Percentiles rank a stretch among this genome's conserved stretches.
Evolutionary conservation across 2,113 vertebrate genomes (phyloP).

Genomic region (Chionis minor): DNA sequence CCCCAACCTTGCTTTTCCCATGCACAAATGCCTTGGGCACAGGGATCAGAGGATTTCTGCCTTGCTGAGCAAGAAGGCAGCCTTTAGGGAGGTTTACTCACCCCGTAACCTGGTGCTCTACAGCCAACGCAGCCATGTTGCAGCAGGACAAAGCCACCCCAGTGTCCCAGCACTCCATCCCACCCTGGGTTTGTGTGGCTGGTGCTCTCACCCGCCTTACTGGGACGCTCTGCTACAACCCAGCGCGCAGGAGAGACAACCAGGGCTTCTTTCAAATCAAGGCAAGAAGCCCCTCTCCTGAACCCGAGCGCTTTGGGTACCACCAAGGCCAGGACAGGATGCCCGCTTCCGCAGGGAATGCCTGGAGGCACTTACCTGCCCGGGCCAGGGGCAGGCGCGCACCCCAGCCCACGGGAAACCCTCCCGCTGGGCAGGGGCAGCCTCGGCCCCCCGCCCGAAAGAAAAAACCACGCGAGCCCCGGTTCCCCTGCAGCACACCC

Average conservation of each 20-base stretch:
- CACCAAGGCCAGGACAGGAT: rapidly evolving
- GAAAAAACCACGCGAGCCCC: not conserved
- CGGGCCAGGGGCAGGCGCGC: not conserved
- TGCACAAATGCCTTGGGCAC: rapidly evolving
- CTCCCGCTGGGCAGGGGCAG: rapidly evolving
- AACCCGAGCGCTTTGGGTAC: no score
- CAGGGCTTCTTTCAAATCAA: no score
- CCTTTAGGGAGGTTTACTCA: rapidly evolving
- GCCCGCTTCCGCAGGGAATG: rapidly evolving
- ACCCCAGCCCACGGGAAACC: rapidly evolving
- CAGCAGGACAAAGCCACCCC: no score
- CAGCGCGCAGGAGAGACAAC: no score
- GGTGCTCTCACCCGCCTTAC: no score
- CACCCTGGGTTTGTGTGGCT: no score
- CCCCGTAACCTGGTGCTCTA: rapidly evolving
- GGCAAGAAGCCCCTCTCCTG: no score
- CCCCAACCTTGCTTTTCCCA: no score
- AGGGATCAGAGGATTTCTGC: rapidly evolving
- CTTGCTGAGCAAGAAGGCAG: not conserved
- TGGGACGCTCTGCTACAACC: no score
- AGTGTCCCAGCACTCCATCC: no score
- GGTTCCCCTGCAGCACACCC: rapidly evolving
- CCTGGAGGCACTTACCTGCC: not conserved
- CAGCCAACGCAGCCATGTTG: rapidly evolving
- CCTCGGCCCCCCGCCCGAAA: rapidly evolving